phyloP scores from a whole-genome alignment of 2,113 vertebrate genomes.

The Dipodomys stephensi region DNA sequence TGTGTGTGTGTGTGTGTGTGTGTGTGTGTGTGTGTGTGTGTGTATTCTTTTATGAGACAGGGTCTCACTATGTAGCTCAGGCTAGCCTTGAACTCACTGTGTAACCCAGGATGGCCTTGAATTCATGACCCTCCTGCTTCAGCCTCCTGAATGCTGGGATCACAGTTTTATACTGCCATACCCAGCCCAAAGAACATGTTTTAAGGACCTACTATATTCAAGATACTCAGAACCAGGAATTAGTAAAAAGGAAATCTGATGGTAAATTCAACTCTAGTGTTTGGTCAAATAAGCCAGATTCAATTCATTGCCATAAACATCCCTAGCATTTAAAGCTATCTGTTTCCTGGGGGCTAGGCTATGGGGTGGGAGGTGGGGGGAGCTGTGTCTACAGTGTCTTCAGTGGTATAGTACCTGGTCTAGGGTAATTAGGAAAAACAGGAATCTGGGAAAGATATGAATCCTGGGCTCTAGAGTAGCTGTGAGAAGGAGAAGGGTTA shows the following conservation, averaged over 20 bases:
- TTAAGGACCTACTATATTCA: no score
- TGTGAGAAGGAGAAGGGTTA: not conserved
- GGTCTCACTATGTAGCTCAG: no score
- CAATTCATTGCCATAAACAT: constrained; percentile 1
- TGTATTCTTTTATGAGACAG: no score
- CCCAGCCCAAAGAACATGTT: no score
- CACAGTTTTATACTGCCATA: no score
- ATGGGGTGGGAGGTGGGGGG: no score
- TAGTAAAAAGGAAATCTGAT: constrained; percentile 8
- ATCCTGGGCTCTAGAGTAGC: not conserved
- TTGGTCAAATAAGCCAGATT: constrained; percentile 9
- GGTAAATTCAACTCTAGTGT: not conserved
- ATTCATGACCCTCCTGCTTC: no score
- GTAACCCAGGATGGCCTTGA: no score
- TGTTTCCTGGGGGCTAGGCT: not conserved
- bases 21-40: no score
- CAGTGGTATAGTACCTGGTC: not conserved
- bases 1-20: no score
- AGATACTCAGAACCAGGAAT: not conserved
- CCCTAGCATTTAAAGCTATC: not conserved
- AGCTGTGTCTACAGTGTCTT: not conserved
- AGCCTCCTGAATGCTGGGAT: no score
- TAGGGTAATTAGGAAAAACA: not conserved
- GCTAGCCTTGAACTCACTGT: no score
- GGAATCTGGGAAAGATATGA: not conserved